Percentiles rank a stretch among this genome's conserved stretches.
These are phyloP conservation scores for Diabrotica balteata DNA, from an alignment of 2,888 invertebrate genomes.

Conservation along the genomic window DNA sequence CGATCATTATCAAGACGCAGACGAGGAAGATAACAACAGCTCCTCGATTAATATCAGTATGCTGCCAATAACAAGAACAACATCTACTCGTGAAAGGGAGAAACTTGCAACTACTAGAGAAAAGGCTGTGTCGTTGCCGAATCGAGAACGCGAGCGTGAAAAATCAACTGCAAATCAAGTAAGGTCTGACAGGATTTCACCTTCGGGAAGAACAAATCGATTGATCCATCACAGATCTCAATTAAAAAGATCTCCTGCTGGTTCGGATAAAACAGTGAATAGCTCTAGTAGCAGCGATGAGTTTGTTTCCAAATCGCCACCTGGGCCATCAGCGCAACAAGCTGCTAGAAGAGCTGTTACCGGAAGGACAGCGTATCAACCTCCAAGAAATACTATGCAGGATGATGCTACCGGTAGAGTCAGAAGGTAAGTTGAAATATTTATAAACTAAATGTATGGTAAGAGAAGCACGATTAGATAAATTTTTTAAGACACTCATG, in stretches of 20 bases:
- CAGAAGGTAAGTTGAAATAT: constrained; percentile 19
- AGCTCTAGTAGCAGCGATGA: constrained; percentile 54
- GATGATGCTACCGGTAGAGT: constrained; percentile 24
- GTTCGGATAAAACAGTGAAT: constrained; percentile 51
- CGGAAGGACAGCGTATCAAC: constrained; percentile 32
- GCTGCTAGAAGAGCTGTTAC: constrained; percentile 44
- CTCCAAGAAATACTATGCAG: constrained; percentile 22
- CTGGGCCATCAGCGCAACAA: constrained; percentile 44
- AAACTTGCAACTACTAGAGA: constrained; percentile 4
- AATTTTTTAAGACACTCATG: neutral
- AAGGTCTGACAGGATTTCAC: constrained; percentile 55
- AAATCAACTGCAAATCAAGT: constrained; percentile 37
- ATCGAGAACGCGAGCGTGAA: constrained; percentile 15
- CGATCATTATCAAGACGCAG: constrained; percentile 61
- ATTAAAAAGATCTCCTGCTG: constrained; percentile 54
- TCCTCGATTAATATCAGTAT: constrained; percentile 61
- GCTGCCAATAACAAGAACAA: constrained; percentile 46
- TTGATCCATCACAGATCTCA: constrained; percentile 38
- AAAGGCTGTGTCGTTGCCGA: constrained; percentile 12
- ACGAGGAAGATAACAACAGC: constrained; percentile 63
- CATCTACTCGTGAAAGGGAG: constrained; percentile 36
- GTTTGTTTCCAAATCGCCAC: constrained; percentile 50
- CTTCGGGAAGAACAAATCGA: constrained; percentile 50
- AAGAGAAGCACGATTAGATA: neutral
- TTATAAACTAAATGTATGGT: neutral